phyloP scores from a whole-genome alignment of 2,888 invertebrate genomes.

The Napeogenes inachia region DNA sequence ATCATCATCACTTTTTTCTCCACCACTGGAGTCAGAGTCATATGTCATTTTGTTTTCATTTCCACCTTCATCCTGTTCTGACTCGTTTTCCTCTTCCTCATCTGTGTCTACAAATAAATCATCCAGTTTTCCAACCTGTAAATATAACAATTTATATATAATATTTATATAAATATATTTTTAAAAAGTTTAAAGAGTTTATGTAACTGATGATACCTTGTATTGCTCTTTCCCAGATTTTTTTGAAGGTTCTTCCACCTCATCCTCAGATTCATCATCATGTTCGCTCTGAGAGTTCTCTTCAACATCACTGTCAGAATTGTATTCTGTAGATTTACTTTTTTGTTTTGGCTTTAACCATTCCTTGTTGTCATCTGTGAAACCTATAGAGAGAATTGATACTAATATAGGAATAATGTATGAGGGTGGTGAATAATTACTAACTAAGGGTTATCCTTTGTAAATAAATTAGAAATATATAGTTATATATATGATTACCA shows the following conservation, averaged over 20 bases:
- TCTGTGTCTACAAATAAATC: constrained; percentile 74
- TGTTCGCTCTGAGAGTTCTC: constrained; percentile 44
- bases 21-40: constrained; percentile 55
- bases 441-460: no score
- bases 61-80: constrained; percentile 44
- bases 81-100: constrained; percentile 44
- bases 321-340: constrained; percentile 47
- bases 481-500: background rate
- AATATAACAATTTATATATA: constrained; percentile 29
- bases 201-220: constrained; percentile 46
- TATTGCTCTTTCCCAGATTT: constrained; percentile 56
- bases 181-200: background rate
- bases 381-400: constrained; percentile 58
- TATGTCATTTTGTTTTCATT: constrained; percentile 51
- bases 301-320: constrained; percentile 45
- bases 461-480: no score
- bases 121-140: constrained; percentile 70
- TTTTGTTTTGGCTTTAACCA: constrained; percentile 82
- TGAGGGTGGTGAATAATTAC: background rate
- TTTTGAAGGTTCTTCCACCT: constrained; percentile 35
- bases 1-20: constrained; percentile 52
- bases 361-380: constrained; percentile 83
- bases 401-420: background rate
- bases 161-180: constrained; percentile 3
- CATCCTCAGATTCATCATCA: constrained; percentile 46